phyloP scores from a whole-genome alignment of 1,140 invertebrate species.

The Batillaria attramentaria region DNA sequence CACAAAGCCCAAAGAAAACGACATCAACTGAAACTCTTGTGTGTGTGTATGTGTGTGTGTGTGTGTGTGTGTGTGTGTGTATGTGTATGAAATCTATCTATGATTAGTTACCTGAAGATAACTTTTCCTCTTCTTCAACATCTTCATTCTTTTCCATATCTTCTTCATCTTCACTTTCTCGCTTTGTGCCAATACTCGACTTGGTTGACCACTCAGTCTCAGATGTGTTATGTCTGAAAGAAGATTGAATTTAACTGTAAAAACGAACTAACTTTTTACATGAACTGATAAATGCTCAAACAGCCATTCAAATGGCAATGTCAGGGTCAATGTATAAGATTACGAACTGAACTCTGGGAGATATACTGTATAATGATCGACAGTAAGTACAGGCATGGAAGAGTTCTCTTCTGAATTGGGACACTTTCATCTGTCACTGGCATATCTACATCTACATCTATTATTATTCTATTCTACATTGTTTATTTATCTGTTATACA shows the following conservation, averaged over 20 bases:
- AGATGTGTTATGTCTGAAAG: constrained; percentile 16
- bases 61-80: too few species aligned
- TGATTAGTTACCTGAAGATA: constrained; percentile 44
- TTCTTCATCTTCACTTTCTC: constrained; percentile 21
- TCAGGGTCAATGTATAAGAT: too few species aligned
- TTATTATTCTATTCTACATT: not conserved
- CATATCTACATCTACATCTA: not conserved
- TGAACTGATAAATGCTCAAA: not conserved
- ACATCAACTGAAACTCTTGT: too few species aligned
- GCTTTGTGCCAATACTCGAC: not conserved
- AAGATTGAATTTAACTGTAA: not conserved
- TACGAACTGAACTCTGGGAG: too few species aligned
- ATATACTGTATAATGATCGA: too few species aligned
- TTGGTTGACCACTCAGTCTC: constrained; percentile 23
- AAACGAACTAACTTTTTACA: not conserved
- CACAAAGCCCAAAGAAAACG: too few species aligned
- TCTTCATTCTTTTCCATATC: constrained; percentile 38
- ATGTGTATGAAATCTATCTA: too few species aligned
- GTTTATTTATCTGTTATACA: not conserved
- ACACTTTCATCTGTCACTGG: too few species aligned
- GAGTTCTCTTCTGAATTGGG: too few species aligned
- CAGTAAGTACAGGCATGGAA: too few species aligned
- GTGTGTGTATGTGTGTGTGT: too few species aligned
- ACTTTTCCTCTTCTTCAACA: constrained; percentile 43
- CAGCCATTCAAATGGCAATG: too few species aligned